Conservation (phyloP, 2,888 invertebrate genomes). For the Argyresthia goedartella region DNA sequence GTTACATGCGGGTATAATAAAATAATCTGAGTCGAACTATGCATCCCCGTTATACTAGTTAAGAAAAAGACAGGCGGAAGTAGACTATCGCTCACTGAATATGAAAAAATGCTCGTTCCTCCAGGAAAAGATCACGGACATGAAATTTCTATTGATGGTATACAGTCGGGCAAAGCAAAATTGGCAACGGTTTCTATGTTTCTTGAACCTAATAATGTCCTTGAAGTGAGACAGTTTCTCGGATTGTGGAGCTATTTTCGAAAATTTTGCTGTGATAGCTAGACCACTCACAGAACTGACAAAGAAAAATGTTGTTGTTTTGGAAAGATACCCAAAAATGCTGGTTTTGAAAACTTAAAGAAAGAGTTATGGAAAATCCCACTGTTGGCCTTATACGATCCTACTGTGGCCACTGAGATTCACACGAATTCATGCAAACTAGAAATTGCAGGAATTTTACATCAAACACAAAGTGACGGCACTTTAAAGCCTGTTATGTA, state of each 20-base stretch:
- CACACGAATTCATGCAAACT: slow-evolving; percentile 23
- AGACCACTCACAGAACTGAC: slow-evolving; percentile 14
- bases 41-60: too few species aligned
- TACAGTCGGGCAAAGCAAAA: not conserved
- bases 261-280: slow-evolving; percentile 13
- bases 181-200: slow-evolving; percentile 8
- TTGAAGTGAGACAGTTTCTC: slow-evolving; percentile 12
- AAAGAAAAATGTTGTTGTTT: slow-evolving; percentile 9
- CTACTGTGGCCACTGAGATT: slow-evolving; percentile 12
- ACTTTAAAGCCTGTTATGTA: too few species aligned
- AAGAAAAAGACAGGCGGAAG: too few species aligned
- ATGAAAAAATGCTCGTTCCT: too few species aligned
- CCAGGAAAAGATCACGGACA: too few species aligned
- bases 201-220: slow-evolving; percentile 8
- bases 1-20: too few species aligned
- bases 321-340: slow-evolving; percentile 12
- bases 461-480: slow-evolving; percentile 16
- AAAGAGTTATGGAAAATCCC: too few species aligned
- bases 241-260: slow-evolving; percentile 14
- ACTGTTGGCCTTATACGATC: slow-evolving; percentile 16
- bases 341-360: slow-evolving; percentile 10
- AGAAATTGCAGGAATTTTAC: slow-evolving; percentile 20
- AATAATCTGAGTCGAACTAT: too few species aligned
- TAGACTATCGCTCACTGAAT: too few species aligned
- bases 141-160: slow-evolving; percentile 1